A percentile compares a stretch with the other conserved stretches of the same genome.
phyloP scores from a whole-genome alignment of 2,797 vertebrate genomes.

The Aldrovandia affinis region DNA sequence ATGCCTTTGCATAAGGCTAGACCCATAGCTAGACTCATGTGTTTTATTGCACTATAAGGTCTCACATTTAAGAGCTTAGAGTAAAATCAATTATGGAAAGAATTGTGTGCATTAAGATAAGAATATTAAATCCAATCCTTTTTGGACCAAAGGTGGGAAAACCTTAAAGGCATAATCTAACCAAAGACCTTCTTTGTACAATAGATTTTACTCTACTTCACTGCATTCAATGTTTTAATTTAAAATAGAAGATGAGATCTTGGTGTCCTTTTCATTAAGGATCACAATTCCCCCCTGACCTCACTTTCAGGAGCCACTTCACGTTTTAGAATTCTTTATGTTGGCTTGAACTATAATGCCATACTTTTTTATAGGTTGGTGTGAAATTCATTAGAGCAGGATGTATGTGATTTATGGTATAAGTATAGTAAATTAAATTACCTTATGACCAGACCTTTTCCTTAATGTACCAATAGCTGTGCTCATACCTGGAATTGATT shows the following conservation, averaged over 20 bases:
- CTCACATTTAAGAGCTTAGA: neutral
- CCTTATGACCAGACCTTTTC: neutral
- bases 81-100: constrained; percentile 3
- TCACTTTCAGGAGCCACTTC: neutral
- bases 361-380: neutral
- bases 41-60: neutral
- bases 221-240: no score
- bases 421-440: constrained; percentile 17
- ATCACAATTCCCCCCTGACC: neutral
- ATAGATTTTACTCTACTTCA: neutral
- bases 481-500: neutral
- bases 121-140: neutral
- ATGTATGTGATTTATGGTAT: neutral
- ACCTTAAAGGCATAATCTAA: neutral
- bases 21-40: neutral
- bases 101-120: neutral
- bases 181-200: neutral
- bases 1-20: neutral
- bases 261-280: neutral
- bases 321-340: neutral
- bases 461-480: neutral
- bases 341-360: neutral
- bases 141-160: neutral
- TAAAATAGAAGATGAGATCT: neutral
- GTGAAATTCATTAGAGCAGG: neutral